Evolutionary conservation across 2,797 vertebrate species (phyloP).

Genomic region (Cyclopterus lumpus): DNA sequence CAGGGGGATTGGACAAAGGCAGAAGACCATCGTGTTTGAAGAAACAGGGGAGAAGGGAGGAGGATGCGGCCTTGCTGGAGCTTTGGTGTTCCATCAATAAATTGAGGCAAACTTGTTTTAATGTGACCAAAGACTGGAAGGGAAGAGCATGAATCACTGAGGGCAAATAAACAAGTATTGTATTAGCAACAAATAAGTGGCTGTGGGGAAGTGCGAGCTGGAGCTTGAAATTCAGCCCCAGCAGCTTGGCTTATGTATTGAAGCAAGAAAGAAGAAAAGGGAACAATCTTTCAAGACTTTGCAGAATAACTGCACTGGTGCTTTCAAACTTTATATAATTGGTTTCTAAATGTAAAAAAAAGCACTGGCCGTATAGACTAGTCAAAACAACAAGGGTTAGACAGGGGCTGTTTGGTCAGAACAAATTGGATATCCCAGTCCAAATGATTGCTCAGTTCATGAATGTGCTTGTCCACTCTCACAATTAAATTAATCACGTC

Average conservation of each 20-base stretch:
- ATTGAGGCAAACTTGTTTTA: slow-evolving; percentile 57
- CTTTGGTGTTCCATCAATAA: slow-evolving; percentile 63
- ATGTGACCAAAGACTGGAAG: slow-evolving; percentile 50
- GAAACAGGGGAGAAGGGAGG: slow-evolving; percentile 13
- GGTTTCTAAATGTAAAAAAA: slow-evolving; percentile 49
- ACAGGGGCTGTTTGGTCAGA: background rate
- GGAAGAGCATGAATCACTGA: slow-evolving; percentile 47
- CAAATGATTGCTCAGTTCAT: slow-evolving; percentile 5
- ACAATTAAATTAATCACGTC: background rate
- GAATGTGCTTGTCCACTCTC: background rate
- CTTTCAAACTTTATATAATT: slow-evolving; percentile 55
- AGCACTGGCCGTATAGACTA: slow-evolving; percentile 6
- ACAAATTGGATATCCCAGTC: background rate
- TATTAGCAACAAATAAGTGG: slow-evolving; percentile 52
- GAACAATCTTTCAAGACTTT: slow-evolving; percentile 45
- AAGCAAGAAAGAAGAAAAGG: slow-evolving; percentile 11
- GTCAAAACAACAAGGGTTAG: slow-evolving; percentile 6
- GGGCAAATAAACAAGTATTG: slow-evolving; percentile 64
- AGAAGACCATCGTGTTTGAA: slow-evolving; percentile 48
- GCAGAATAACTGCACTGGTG: slow-evolving; percentile 41
- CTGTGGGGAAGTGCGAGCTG: slow-evolving; percentile 36
- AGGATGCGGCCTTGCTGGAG: slow-evolving; percentile 36
- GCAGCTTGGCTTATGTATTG: slow-evolving; percentile 34
- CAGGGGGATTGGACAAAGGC: slow-evolving; percentile 55
- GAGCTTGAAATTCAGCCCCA: slow-evolving; percentile 47